phyloP scores from a whole-genome alignment of 53 echinoderm and acorn worm species.

The Paracentrotus lividus region DNA sequence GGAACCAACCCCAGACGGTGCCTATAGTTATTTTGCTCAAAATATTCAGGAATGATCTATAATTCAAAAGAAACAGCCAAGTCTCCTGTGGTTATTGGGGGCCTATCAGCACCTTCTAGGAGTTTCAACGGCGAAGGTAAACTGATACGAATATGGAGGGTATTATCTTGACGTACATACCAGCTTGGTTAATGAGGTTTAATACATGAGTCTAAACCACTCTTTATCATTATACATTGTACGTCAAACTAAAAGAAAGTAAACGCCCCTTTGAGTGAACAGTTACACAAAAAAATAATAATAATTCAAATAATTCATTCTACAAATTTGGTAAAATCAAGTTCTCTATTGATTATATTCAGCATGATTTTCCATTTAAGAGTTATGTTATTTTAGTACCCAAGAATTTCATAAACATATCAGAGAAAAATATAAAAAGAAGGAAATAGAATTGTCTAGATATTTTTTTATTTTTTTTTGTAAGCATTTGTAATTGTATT shows the following conservation, averaged over 20 bases:
- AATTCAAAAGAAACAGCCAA: slow-evolving; percentile 15
- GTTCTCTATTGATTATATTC: too few relatives aligned
- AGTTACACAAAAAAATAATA: too few relatives aligned
- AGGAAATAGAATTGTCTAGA: too few relatives aligned
- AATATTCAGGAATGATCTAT: background rate
- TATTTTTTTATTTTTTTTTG: too few relatives aligned
- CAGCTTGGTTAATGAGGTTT: background rate
- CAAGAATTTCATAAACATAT: background rate
- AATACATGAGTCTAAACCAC: background rate
- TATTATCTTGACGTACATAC: background rate
- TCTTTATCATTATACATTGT: too few relatives aligned
- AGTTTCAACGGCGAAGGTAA: background rate
- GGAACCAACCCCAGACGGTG: slow-evolving; percentile 33
- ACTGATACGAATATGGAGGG: background rate
- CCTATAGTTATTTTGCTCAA: slow-evolving; percentile 12
- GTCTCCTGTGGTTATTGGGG: slow-evolving; percentile 13
- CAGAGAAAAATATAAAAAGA: background rate
- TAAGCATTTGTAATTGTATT: too few relatives aligned
- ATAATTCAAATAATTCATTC: too few relatives aligned
- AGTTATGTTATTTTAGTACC: too few relatives aligned
- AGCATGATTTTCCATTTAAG: too few relatives aligned
- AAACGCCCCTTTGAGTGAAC: too few relatives aligned
- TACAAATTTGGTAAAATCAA: too few relatives aligned
- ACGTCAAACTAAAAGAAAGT: too few relatives aligned
- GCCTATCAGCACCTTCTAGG: background rate